Percentiles rank a stretch among this genome's conserved stretches.
Conservation (phyloP, 1,140 invertebrate species). For the Penaeus vannamei region DNA sequence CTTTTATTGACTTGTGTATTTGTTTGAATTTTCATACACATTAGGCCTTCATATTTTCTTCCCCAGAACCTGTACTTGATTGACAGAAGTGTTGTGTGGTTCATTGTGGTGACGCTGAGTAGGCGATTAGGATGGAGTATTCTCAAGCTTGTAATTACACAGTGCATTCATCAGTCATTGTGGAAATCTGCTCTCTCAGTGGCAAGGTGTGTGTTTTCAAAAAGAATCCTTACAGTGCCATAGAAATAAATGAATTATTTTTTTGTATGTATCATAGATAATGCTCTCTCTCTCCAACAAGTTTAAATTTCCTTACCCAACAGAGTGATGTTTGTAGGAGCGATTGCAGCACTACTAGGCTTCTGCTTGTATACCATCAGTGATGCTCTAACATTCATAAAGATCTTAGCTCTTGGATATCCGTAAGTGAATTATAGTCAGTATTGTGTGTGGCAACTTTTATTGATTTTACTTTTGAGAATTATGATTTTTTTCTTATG, state of each 20-base stretch:
- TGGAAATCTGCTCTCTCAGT: constrained; percentile 61
- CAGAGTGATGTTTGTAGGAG: constrained; percentile 60
- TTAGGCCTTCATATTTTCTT: neutral
- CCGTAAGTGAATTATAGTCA: constrained; percentile 50
- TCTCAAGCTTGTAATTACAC: constrained; percentile 71
- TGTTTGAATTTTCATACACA: neutral
- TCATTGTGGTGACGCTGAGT: constrained; percentile 85
- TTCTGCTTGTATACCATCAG: constrained; percentile 64
- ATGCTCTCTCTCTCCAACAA: neutral
- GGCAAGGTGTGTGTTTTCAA: constrained; percentile 44
- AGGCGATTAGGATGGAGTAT: constrained; percentile 84
- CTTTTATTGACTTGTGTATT: no score
- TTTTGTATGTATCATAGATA: neutral
- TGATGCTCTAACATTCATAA: constrained; percentile 65
- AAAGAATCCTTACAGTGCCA: neutral
- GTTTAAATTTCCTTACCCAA: neutral
- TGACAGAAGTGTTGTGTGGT: constrained; percentile 86
- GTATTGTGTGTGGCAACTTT: neutral
- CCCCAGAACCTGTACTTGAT: constrained; percentile 94
- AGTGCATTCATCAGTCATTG: constrained; percentile 68
- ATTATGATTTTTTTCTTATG: neutral
- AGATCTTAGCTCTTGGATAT: constrained; percentile 63
- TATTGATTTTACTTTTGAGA: neutral
- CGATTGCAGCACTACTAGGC: constrained; percentile 51
- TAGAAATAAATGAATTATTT: neutral